phyloP scores from a whole-genome alignment of 1,140 invertebrate species.

The Prorops nasuta region DNA sequence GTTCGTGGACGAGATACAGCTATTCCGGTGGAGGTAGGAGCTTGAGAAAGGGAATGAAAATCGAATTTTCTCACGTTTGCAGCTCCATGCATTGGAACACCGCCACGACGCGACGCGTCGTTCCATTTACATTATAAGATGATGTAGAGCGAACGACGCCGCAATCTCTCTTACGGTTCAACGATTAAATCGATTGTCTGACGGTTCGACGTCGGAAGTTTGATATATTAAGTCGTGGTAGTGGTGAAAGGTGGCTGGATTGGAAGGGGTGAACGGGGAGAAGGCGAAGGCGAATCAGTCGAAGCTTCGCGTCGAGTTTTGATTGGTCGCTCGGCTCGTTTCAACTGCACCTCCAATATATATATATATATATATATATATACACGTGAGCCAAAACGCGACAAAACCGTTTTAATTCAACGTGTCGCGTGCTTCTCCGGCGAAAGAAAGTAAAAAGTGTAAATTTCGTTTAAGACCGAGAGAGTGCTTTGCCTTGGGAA shows the following conservation, averaged over 20 bases:
- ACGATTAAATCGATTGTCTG: slow-evolving; percentile 41
- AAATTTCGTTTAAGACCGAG: too few relatives aligned
- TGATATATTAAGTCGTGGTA: slow-evolving; percentile 26
- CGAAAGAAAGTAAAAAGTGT: too few relatives aligned
- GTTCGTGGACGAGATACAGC: too few relatives aligned
- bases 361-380: too few relatives aligned
- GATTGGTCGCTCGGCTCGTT: slow-evolving; percentile 15
- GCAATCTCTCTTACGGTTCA: slow-evolving; percentile 38
- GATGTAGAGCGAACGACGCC: slow-evolving; percentile 8
- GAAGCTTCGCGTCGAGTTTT: slow-evolving; percentile 13
- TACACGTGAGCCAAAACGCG: too few relatives aligned
- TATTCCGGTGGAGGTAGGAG: too few relatives aligned
- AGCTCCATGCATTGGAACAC: slow-evolving; percentile 2
- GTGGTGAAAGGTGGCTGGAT: background rate
- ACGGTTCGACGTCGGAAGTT: slow-evolving; percentile 27
- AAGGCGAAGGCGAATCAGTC: background rate
- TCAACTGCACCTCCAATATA: too few relatives aligned
- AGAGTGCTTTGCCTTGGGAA: too few relatives aligned
- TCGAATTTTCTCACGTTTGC: slow-evolving; percentile 22
- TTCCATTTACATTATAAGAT: slow-evolving; percentile 24
- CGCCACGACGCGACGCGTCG: background rate
- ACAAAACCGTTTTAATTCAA: background rate
- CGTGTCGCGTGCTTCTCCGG: too few relatives aligned
- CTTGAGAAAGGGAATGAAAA: slow-evolving; percentile 15
- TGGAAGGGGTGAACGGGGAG: background rate